phyloP scores from a whole-genome alignment of 2,113 vertebrate species.

The Lutjanus erythropterus region DNA sequence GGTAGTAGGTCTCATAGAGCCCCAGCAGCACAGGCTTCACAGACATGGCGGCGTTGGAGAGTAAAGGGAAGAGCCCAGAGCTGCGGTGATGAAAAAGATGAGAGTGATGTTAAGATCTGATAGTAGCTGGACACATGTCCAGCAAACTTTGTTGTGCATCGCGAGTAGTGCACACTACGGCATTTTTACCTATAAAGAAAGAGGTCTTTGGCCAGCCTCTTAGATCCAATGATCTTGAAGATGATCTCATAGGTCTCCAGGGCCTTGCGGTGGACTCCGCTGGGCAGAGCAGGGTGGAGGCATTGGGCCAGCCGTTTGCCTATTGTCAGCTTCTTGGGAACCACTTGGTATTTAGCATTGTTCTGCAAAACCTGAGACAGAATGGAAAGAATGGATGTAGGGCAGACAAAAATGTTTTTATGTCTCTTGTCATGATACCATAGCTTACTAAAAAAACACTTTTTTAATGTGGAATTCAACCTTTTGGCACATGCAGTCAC shows the following conservation, averaged over 20 bases:
- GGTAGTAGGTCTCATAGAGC: slow-evolving; percentile 97
- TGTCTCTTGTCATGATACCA: background rate
- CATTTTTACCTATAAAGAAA: slow-evolving; percentile 97
- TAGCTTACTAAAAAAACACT: background rate
- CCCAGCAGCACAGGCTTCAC: slow-evolving; percentile 96
- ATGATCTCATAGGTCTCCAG: slow-evolving; percentile 99
- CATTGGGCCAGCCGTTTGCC: slow-evolving; percentile 98
- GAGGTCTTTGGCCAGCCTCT: slow-evolving; percentile 97
- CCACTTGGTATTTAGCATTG: slow-evolving; percentile 98
- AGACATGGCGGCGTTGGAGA: slow-evolving; percentile 99
- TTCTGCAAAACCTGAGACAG: slow-evolving; percentile 93
- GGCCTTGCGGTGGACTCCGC: slow-evolving; percentile 98
- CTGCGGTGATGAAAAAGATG: slow-evolving; percentile 74
- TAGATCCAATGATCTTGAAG: slow-evolving; percentile 99
- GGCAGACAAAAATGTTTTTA: background rate
- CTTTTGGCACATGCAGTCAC: no score
- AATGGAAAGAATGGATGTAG: background rate
- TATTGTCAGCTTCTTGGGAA: slow-evolving; percentile 97
- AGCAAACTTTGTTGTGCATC: background rate
- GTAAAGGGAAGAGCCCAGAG: slow-evolving; percentile 97
- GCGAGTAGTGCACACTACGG: background rate
- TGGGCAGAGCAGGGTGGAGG: slow-evolving; percentile 97
- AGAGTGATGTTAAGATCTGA: background rate
- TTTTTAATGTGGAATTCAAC: background rate
- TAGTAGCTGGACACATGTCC: background rate